Conservation (phyloP, 1,140 invertebrate species). For the Cherax destructor region DNA sequence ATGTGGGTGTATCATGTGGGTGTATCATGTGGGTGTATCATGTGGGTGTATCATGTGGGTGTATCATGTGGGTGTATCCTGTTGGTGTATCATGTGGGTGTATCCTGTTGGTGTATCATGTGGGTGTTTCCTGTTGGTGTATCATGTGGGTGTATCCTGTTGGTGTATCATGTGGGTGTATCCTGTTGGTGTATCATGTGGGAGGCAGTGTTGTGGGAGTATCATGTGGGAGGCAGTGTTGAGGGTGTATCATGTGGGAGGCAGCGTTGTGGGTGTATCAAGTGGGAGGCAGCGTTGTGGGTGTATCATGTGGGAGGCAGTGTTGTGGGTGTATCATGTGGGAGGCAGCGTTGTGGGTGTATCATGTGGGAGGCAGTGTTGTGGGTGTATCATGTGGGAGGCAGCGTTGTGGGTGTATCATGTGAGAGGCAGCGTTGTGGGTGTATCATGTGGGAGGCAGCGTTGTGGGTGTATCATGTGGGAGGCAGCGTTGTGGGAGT, state of each 20-base stretch:
- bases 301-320: not conserved
- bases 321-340: not conserved
- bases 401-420: not conserved
- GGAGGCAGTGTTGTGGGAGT: not conserved
- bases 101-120: not conserved
- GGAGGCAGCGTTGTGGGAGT: not conserved
- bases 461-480: not conserved
- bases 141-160: not conserved
- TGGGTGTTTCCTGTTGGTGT: not conserved
- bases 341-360: too few relatives aligned
- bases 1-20: not conserved
- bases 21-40: not conserved
- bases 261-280: not conserved
- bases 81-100: not conserved
- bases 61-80: not conserved
- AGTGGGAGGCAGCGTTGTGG: not conserved
- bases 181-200: not conserved
- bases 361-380: not conserved
- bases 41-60: too few relatives aligned
- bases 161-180: not conserved
- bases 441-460: not conserved
- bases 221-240: not conserved
- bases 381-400: not conserved
- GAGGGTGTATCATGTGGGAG: not conserved
- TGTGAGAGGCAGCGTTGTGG: not conserved